Conservation (phyloP, 1,140 invertebrate species). For the Popillia japonica region DNA sequence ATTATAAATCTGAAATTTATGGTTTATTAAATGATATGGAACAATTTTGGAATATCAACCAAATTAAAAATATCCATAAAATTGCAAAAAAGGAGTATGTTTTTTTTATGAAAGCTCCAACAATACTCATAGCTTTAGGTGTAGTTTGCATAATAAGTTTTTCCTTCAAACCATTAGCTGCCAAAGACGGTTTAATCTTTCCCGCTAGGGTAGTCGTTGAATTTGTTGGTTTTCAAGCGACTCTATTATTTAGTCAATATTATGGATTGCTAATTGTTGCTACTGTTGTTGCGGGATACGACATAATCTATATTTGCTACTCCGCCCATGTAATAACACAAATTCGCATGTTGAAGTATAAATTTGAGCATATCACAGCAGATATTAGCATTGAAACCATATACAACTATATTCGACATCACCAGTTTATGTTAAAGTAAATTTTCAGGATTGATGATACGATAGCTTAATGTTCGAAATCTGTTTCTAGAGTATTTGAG, state of each 20-base stretch:
- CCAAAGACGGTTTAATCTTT: background rate
- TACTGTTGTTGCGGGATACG: background rate
- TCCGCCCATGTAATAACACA: background rate
- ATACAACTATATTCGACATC: background rate
- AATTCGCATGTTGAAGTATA: background rate
- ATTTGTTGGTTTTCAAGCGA: background rate
- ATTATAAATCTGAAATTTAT: background rate
- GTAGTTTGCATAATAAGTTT: background rate
- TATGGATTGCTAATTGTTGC: background rate
- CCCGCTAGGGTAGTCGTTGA: background rate
- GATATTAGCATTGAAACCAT: background rate
- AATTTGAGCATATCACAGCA: background rate
- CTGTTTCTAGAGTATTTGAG: background rate
- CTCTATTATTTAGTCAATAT: background rate
- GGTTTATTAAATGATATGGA: background rate
- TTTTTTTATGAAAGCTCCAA: background rate
- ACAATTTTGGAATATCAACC: background rate
- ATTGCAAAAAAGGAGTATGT: background rate
- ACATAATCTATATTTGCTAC: background rate
- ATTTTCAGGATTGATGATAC: background rate
- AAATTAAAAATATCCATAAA: background rate
- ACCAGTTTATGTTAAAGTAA: background rate
- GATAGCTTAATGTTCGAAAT: background rate
- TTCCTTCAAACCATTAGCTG: background rate
- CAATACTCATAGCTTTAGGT: background rate